Evolutionary conservation across 2,888 invertebrate species (phyloP), one percentile per base, ranked within the genome.

Genomic region (Nezara viridula): DNA sequence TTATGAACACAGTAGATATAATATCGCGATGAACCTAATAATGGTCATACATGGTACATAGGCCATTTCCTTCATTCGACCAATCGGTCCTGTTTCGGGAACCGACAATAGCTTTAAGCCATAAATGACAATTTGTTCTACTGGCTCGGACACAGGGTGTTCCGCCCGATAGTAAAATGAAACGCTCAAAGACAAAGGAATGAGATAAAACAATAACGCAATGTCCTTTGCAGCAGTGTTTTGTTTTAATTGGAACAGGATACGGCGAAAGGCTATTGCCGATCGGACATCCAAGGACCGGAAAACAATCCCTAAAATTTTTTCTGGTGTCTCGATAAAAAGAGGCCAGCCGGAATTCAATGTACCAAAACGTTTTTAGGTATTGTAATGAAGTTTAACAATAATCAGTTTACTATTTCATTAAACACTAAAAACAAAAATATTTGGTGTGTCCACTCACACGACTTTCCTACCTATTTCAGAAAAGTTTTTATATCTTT

Each of bases 241-340:
- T 73, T 16, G 32, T 73, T 73, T 73, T 73, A 66, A 66, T 66
- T 66, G 21, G 32, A 66, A 27, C 66, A 16, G 66, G 66, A 73
- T 19, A 37, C 32, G 32, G 21, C 16, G 66, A 37, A 37, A 21
- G 19, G 32, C 66, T 21, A 0, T 19, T 19, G 32, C 16, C 60
- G 27, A 60, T 60, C 16, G 66, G 66, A 37, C 66, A 37, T 14
- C 32, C 32, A 32, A 2, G n/a, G 55, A 16, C 50, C 55, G 32
- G 32, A 5, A 66, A 27, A 66, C 66, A 66, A 55, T 55, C 12
- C 44, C 44, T 10, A 7, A 5, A 44, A 44, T 10, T 44, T 10
- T 44, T 10, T 44, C 44, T 10, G 10, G 44, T n/a, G n/a, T 44
- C 44, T 5, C 44, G 7, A 44, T 44, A 5, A 44, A n/a, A n/a